Evolutionary conservation across 2,113 vertebrate genomes (phyloP), one percentile per base, ranked within the genome.

Genomic region (Callipepla californica): DNA sequence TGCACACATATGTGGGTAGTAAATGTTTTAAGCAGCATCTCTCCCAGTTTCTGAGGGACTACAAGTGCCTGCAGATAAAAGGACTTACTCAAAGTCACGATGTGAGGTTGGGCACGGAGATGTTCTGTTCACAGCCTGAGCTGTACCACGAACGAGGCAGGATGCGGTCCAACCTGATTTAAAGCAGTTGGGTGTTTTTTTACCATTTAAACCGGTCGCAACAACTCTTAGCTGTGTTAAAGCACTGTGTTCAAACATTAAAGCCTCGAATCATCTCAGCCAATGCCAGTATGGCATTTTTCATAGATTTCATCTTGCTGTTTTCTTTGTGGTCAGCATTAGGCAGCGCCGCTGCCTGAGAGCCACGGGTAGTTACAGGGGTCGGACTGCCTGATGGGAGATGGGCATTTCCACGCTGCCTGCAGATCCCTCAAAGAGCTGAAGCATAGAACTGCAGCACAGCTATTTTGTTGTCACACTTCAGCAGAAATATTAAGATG

Each of bases 281-380:
- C 78, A 53, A 13, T 32, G 53, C 38, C 75, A 63, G 23, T 22
- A 65, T 12, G 70, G 57, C n/a, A 80, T 92, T 80, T 95, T 77
- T 87, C 66, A 19, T 44, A 13, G 55, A 32, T 69, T 11, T 12
- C 32, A 12, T 77, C 68, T 83, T 40, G 53, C 6, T 28, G 30
- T 84, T 69, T 5, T 25, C 32, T 32, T 86, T 67, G 65, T 61
- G 58, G 59, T 36, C 78, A 91, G 48, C 7, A 73, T 69, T 62
- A 13, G 62, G 55, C 45, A 53, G 12, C 63, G 73, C 45, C 68
- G 14, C 16, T 70, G 80, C 58, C 69, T 34, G 17, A 87, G 92
- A 89, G 91, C 90, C 66, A 21, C 63, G 58, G 30, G 9, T 93
- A 89, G 94, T 97, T 95, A 28, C 1, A 85, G 94, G 48, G 91